Conservation (phyloP, 2,113 vertebrate genomes). For the Oxygymnocypris stewartii region DNA sequence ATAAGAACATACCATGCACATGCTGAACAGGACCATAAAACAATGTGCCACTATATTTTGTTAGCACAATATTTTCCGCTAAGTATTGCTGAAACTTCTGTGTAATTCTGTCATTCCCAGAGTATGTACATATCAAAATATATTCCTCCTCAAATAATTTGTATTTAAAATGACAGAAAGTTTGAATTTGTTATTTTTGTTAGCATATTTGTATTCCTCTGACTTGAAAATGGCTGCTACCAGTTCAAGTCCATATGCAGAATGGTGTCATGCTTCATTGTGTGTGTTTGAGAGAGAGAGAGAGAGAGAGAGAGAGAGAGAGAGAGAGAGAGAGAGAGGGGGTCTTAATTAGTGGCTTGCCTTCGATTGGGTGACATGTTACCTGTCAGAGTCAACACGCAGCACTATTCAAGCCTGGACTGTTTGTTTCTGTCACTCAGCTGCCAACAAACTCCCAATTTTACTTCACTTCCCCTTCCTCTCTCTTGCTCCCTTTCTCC, state of each 20-base stretch:
- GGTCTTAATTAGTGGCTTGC: constrained; percentile 58
- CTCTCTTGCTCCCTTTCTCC: not conserved
- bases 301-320: too few species aligned
- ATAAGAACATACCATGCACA: too few species aligned
- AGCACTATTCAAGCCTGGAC: constrained; percentile 33
- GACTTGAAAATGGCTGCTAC: constrained; percentile 23
- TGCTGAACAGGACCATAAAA: too few species aligned
- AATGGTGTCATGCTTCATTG: constrained; percentile 33
- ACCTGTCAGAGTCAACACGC: constrained; percentile 54
- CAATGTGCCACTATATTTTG: too few species aligned
- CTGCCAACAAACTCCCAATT: constrained; percentile 28
- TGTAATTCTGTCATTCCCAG: not conserved
- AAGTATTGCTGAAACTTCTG: too few species aligned
- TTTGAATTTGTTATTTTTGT: not conserved
- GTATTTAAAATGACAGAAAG: not conserved
- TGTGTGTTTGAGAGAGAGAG: too few species aligned
- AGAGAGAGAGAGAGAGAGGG: too few species aligned
- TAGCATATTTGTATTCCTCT: not conserved
- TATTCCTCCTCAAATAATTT: not conserved
- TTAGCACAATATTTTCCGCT: too few species aligned
- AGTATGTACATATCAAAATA: not conserved
- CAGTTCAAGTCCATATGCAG: constrained; percentile 27
- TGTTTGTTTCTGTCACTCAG: constrained; percentile 53
- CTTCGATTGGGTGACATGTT: constrained; percentile 57
- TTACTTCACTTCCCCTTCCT: not conserved